Evolutionary conservation across 2,113 vertebrate species (phyloP).

Genomic region (Hiodon tergisus): DNA sequence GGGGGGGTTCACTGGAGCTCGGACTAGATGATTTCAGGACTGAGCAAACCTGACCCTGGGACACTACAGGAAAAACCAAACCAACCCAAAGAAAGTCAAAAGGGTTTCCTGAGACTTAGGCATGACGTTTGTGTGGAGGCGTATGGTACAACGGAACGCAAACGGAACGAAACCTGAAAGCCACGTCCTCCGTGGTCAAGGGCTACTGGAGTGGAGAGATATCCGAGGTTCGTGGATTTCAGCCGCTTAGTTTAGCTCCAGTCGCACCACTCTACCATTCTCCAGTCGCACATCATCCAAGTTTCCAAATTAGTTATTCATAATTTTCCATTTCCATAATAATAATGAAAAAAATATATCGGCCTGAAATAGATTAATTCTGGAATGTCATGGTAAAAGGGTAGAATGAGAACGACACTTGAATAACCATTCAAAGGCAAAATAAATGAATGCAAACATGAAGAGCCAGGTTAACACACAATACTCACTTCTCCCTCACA

Average conservation of each 20-base stretch:
- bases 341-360: not conserved
- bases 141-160: too few relatives aligned
- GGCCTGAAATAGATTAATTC: not conserved
- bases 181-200: too few relatives aligned
- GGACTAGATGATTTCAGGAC: not conserved
- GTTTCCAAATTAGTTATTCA: not conserved
- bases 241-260: too few relatives aligned
- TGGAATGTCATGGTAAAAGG: not conserved
- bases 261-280: too few relatives aligned
- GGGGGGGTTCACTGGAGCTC: not conserved
- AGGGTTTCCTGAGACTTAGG: not conserved
- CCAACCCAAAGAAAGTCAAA: conserved; percentile 9
- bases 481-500: conserved; percentile 92
- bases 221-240: too few relatives aligned
- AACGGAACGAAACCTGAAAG: too few relatives aligned
- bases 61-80: conserved; percentile 8
- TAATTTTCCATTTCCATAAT: not conserved
- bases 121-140: not conserved
- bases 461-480: conserved; percentile 56
- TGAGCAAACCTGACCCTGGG: conserved; percentile 27
- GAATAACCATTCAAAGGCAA: conserved; percentile 1
- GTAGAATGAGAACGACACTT: not conserved
- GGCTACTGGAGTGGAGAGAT: too few relatives aligned
- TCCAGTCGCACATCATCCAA: too few relatives aligned
- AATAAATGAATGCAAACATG: conserved; percentile 23